Percentiles rank a stretch among this genome's conserved stretches.
These are phyloP conservation scores for Camponotus floridanus DNA, from an alignment of 1,140 invertebrate species.

Conservation along the genomic window DNA sequence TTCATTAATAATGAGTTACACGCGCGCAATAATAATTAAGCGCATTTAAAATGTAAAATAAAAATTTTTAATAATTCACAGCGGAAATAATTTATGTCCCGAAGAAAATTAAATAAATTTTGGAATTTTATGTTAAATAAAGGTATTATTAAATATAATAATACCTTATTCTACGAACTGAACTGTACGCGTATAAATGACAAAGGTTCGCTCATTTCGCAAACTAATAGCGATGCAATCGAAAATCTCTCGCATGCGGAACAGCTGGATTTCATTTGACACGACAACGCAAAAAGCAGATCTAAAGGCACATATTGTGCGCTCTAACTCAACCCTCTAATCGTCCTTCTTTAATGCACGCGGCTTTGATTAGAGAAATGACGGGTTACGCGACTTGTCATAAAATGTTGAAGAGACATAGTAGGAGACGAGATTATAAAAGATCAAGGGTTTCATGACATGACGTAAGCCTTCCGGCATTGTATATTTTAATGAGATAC, in stretches of 20 bases:
- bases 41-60: neutral
- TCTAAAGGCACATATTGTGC: conserved; percentile 46
- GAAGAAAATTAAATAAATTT: neutral
- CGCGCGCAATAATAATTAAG: neutral
- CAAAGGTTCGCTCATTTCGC: neutral
- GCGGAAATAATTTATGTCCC: neutral
- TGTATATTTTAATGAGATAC: conserved; percentile 17
- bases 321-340: conserved; percentile 51
- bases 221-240: conserved; percentile 29
- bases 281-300: conserved; percentile 35
- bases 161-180: neutral
- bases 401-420: conserved; percentile 6
- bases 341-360: conserved; percentile 45
- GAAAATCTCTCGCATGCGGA: conserved; percentile 7
- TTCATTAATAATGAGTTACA: neutral
- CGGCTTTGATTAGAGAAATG: conserved; percentile 59
- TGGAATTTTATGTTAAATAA: neutral
- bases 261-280: conserved; percentile 12
- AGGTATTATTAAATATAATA: neutral
- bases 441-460: neutral
- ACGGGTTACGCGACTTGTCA: conserved; percentile 47
- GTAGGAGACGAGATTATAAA: neutral
- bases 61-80: neutral
- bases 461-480: neutral
- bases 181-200: neutral